These are phyloP conservation scores for Stegodyphus mimosarum DNA, from an alignment of 1,140 invertebrate genomes.

Conservation along the genomic window DNA sequence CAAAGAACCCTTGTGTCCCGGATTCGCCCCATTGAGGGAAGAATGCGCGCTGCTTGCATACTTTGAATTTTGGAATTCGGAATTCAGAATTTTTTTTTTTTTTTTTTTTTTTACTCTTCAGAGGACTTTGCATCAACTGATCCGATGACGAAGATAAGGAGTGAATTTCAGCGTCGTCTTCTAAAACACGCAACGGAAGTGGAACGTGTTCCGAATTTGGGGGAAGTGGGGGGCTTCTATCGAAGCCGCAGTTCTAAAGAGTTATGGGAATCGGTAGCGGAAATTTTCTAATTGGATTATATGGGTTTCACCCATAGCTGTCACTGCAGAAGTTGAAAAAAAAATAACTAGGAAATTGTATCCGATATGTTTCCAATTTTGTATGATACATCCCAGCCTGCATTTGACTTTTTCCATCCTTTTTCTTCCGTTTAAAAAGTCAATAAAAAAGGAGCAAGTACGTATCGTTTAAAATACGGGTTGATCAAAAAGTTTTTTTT, in stretches of 20 bases:
- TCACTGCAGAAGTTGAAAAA: no score
- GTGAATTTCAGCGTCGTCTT: not conserved
- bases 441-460: no score
- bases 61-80: not conserved
- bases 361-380: no score
- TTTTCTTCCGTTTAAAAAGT: no score
- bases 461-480: no score
- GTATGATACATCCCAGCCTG: no score
- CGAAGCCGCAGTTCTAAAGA: no score
- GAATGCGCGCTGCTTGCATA: not conserved
- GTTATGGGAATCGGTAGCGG: not conserved
- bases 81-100: not conserved
- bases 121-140: not conserved
- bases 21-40: not conserved
- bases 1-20: conserved; percentile 10
- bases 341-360: no score
- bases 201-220: not conserved
- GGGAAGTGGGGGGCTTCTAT: not conserved
- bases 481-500: no score
- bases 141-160: conserved; percentile 16
- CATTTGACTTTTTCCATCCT: no score
- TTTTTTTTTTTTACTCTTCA: not conserved
- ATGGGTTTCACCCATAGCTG: not conserved
- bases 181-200: no score
- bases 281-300: conserved; percentile 24